These are phyloP conservation scores for Acanthosepion pharaonis DNA, from an alignment of 2,888 invertebrate species.

Conservation along the genomic window DNA sequence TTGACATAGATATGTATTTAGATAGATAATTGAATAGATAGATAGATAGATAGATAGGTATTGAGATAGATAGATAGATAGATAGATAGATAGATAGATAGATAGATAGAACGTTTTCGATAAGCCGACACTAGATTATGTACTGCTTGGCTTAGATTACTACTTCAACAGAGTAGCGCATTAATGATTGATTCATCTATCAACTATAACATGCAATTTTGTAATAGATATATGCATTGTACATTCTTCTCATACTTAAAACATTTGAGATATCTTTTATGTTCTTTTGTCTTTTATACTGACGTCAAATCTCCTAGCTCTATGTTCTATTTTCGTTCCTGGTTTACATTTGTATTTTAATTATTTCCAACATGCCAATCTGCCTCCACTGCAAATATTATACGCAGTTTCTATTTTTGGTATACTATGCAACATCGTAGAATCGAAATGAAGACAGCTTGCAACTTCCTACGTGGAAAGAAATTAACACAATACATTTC, in stretches of 20 bases:
- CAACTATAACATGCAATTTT: background rate
- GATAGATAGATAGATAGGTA: no score
- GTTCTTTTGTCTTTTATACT: background rate
- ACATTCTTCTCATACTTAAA: background rate
- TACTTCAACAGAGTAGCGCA: background rate
- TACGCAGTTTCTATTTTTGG: background rate
- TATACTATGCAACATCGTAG: background rate
- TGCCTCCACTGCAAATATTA: background rate
- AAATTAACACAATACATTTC: background rate
- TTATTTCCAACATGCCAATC: background rate
- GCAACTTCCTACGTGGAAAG: background rate
- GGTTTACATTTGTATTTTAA: background rate
- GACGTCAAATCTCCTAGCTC: background rate
- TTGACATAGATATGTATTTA: no score
- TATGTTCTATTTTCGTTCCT: background rate
- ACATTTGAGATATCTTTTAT: background rate
- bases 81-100: no score
- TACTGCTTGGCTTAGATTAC: background rate
- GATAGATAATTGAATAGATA: no score
- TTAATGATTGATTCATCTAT: background rate
- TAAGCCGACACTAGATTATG: background rate
- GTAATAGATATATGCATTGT: background rate
- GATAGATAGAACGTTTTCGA: no score
- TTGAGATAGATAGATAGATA: no score
- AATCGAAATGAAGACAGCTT: background rate